Percentiles rank a stretch among this genome's conserved stretches.
Conservation (phyloP, 2,888 invertebrate species). For the Drosophila sordidapex region DNA sequence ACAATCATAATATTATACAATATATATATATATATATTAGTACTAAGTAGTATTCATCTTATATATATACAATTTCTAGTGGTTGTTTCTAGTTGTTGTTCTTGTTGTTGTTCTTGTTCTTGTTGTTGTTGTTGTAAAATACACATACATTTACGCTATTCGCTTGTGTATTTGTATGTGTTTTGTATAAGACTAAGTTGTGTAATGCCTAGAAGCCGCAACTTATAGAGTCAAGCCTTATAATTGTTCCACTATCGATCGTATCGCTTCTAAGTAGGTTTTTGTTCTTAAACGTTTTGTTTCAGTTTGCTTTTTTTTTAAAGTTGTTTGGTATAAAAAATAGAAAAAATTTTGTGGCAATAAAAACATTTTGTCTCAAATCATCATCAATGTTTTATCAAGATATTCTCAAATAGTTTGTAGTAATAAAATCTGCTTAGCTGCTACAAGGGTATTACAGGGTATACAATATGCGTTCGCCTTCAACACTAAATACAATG, state of each 20-base stretch:
- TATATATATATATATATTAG: not conserved
- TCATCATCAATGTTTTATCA: conserved; percentile 32
- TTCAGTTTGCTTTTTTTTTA: conserved; percentile 58
- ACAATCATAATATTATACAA: conserved; percentile 66
- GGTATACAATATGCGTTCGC: conserved; percentile 57
- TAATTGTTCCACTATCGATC: conserved; percentile 35
- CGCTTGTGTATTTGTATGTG: conserved; percentile 11
- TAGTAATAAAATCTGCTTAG: conserved; percentile 68
- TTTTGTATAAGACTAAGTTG: conserved; percentile 48
- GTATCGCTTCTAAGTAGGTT: conserved; percentile 25
- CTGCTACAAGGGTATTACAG: conserved; percentile 52
- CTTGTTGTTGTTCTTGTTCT: conserved; percentile 18
- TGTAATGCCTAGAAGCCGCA: conserved; percentile 67
- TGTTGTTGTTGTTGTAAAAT: conserved; percentile 41
- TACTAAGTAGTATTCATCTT: conserved; percentile 51
- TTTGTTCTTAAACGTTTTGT: conserved; percentile 22
- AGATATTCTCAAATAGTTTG: conserved; percentile 54
- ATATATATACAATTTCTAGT: conserved; percentile 49
- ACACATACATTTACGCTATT: conserved; percentile 19
- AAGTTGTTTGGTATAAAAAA: conserved; percentile 83
- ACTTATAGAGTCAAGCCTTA: conserved; percentile 62
- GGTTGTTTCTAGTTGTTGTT: conserved; percentile 26
- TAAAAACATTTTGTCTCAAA: conserved; percentile 69
- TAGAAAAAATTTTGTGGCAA: conserved; percentile 83
- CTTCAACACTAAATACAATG: conserved; percentile 50